A percentile compares a stretch with the other conserved stretches of the same genome.
These are phyloP conservation scores for Drepanosiphum platanoidis DNA, from an alignment of 2,888 invertebrate genomes.

Conservation along the genomic window DNA sequence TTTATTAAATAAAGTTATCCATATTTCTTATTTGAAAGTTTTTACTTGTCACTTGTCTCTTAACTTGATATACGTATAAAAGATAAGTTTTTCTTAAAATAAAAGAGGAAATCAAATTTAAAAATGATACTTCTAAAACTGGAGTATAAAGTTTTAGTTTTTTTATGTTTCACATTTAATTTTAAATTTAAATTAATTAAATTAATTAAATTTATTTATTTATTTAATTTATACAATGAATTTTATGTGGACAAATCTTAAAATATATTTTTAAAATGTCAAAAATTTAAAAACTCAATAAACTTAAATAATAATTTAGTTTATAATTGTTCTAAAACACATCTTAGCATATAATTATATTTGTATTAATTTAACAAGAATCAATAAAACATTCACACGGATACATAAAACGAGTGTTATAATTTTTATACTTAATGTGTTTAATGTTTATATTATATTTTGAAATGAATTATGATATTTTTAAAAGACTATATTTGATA, in stretches of 20 bases:
- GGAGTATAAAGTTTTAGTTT: background rate
- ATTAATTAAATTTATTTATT: no score
- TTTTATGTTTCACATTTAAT: background rate
- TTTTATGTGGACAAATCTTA: no score
- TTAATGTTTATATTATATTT: background rate
- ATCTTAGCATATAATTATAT: background rate
- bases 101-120: conserved; percentile 9
- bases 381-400: background rate
- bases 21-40: conserved; percentile 40
- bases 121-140: conserved; percentile 29
- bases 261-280: no score
- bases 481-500: background rate
- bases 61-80: conserved; percentile 31
- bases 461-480: background rate
- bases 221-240: no score
- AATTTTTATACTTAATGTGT: background rate
- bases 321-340: background rate
- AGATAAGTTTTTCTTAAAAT: conserved; percentile 28
- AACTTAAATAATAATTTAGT: conserved; percentile 3
- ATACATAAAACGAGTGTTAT: background rate
- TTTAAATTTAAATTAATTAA: background rate
- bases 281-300: no score
- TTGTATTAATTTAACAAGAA: conserved; percentile 8
- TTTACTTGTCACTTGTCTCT: conserved; percentile 31
- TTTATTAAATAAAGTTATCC: conserved; percentile 25